Percentiles rank a stretch among this genome's conserved stretches.
These are phyloP conservation scores for Nephrotoma guestfalica DNA, from an alignment of 2,888 invertebrate species.

Conservation along the genomic window DNA sequence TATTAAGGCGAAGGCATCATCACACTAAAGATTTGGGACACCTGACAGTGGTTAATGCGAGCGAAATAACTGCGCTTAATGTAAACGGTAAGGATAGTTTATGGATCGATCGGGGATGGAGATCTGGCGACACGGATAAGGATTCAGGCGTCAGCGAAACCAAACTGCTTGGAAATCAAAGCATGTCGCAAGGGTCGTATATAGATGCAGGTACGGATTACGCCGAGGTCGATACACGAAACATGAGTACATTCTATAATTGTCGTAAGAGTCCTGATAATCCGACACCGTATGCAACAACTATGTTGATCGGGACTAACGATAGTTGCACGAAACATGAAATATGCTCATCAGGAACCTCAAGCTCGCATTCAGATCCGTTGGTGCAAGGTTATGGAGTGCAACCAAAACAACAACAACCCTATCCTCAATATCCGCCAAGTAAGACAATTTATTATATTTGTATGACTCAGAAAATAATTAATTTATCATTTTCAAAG, in stretches of 20 bases:
- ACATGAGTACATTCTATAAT: constrained; percentile 56
- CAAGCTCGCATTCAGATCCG: constrained; percentile 31
- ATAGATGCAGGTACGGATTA: constrained; percentile 43
- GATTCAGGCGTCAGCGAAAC: constrained; percentile 41
- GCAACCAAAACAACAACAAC: constrained; percentile 20
- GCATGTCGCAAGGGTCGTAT: constrained; percentile 32
- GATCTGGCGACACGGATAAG: constrained; percentile 45
- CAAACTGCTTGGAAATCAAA: constrained; percentile 40
- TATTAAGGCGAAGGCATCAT: constrained; percentile 31
- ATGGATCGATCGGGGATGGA: constrained; percentile 57
- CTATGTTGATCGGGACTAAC: constrained; percentile 43
- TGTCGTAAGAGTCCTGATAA: constrained; percentile 46
- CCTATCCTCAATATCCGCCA: constrained; percentile 28
- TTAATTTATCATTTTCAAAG: constrained; percentile 12
- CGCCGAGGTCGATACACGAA: constrained; percentile 49
- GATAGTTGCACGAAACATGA: constrained; percentile 14
- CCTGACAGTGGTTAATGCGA: constrained; percentile 38
- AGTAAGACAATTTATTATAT: constrained; percentile 14
- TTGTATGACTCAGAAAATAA: constrained; percentile 3
- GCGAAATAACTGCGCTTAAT: constrained; percentile 34
- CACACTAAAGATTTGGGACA: constrained; percentile 44
- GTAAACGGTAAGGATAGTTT: constrained; percentile 45
- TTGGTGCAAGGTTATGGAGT: constrained; percentile 14
- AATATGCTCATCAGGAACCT: constrained; percentile 31
- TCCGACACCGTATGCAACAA: constrained; percentile 60